phyloP scores from a whole-genome alignment of 2,797 vertebrate genomes.

The Rhabdophis nuchalis region DNA sequence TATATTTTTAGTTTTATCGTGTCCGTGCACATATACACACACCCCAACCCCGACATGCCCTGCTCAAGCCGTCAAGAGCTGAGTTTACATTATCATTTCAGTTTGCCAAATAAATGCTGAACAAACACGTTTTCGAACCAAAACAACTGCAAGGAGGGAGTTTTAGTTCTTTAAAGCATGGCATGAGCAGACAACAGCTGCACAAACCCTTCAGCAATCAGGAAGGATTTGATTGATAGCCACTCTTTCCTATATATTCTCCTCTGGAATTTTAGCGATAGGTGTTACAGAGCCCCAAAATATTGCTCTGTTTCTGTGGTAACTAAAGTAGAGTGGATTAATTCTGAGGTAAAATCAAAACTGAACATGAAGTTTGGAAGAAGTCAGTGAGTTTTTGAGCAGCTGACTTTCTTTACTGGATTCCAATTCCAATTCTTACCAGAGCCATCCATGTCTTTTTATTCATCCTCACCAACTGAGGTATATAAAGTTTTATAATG shows the following conservation, averaged over 20 bases:
- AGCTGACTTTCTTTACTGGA: constrained; percentile 30
- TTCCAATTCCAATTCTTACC: constrained; percentile 19
- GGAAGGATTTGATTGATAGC: constrained; percentile 69
- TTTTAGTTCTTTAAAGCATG: constrained; percentile 49
- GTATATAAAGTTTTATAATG: constrained; percentile 6
- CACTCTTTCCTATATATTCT: constrained; percentile 85
- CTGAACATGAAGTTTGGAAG: constrained; percentile 42
- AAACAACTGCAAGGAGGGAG: constrained; percentile 38
- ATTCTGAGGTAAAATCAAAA: constrained; percentile 70
- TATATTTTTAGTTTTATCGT: neutral
- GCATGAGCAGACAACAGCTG: constrained; percentile 50
- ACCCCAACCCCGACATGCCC: neutral
- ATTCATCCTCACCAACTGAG: neutral
- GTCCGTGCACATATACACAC: neutral
- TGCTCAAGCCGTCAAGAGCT: constrained; percentile 18
- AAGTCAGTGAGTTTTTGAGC: constrained; percentile 50
- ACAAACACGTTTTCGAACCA: constrained; percentile 28
- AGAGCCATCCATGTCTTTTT: neutral
- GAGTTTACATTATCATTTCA: neutral
- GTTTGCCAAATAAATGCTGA: constrained; percentile 13
- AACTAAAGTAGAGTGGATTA: constrained; percentile 77
- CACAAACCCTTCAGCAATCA: constrained; percentile 70
- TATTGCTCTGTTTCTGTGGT: constrained; percentile 83
- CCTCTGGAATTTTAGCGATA: constrained; percentile 83
- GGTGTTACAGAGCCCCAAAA: constrained; percentile 87